Percentiles rank a stretch among this genome's conserved stretches.
phyloP scores from a whole-genome alignment of 2,113 vertebrate genomes.

The Rhinolophus sinicus region DNA sequence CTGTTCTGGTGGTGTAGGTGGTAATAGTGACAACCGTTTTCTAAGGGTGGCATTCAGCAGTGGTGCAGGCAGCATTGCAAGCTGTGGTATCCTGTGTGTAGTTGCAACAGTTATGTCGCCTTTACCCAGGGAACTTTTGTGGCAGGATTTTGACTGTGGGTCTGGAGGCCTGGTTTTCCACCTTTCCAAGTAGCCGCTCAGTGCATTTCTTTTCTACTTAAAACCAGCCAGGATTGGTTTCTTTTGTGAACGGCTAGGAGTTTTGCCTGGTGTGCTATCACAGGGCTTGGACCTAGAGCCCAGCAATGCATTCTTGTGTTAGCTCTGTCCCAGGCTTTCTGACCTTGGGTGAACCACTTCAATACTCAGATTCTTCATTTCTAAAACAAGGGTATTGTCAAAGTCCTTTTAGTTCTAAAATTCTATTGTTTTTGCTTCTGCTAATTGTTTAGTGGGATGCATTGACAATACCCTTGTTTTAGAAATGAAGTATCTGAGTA shows the following conservation, averaged over 20 bases:
- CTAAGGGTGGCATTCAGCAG: not conserved
- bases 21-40: not conserved
- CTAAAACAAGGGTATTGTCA: not conserved
- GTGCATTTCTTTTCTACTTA: constrained; percentile 1
- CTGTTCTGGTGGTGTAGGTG: not conserved
- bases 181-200: not conserved
- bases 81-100: not conserved
- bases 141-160: not conserved
- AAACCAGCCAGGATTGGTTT: not conserved
- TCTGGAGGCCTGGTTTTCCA: not conserved
- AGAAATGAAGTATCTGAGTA: no score
- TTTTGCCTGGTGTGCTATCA: not conserved
- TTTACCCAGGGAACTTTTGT: not conserved
- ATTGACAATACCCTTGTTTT: no score
- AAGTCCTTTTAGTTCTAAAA: not conserved
- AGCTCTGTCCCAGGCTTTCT: not conserved
- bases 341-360: not conserved
- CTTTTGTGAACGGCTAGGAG: not conserved
- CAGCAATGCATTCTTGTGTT: not conserved
- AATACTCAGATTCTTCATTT: not conserved
- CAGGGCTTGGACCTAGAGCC: not conserved
- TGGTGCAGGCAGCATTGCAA: not conserved
- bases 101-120: not conserved
- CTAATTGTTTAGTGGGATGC: not conserved
- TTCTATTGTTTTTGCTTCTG: not conserved